Conservation (phyloP, 64 coral and sea anemone species). For the Pachyseris speciosa region DNA sequence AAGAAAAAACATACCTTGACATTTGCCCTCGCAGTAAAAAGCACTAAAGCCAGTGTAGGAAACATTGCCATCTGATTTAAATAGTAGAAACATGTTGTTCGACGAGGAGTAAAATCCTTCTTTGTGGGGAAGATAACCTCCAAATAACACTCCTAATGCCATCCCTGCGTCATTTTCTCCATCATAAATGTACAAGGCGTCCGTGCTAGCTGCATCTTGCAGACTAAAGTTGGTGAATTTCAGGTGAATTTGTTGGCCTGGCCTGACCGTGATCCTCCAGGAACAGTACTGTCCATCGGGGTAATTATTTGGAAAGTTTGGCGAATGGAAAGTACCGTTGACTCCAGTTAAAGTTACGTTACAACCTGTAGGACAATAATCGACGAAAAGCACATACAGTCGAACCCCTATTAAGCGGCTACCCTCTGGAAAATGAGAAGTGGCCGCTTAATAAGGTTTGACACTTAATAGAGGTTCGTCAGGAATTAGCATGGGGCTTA, state of each 20-base stretch:
- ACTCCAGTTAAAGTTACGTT: slow-evolving; percentile 53
- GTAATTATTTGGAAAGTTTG: slow-evolving; percentile 53
- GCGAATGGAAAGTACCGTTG: slow-evolving; percentile 74
- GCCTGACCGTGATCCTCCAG: slow-evolving; percentile 60
- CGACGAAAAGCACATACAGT: neutral
- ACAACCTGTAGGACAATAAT: slow-evolving; percentile 46
- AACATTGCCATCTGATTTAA: slow-evolving; percentile 34
- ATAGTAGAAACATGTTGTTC: slow-evolving; percentile 61
- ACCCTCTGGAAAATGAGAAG: no score
- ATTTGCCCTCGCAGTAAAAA: neutral
- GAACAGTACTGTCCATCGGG: slow-evolving; percentile 88
- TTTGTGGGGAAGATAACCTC: slow-evolving; percentile 9
- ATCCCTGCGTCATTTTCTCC: slow-evolving; percentile 18
- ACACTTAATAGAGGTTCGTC: no score
- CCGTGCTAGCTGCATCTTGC: slow-evolving; percentile 26
- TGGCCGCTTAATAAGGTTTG: no score
- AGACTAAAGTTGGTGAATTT: slow-evolving; percentile 72
- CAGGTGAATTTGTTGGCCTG: slow-evolving; percentile 22
- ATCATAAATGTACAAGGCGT: slow-evolving; percentile 63
- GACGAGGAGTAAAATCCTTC: slow-evolving; percentile 38
- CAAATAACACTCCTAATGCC: slow-evolving; percentile 55
- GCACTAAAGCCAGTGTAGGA: slow-evolving; percentile 51
- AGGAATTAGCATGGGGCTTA: no score
- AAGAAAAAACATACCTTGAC: neutral
- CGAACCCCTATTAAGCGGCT: no score